Percentiles rank a stretch among this genome's conserved stretches.
phyloP scores from a whole-genome alignment of 2,113 vertebrate genomes.

The Amphiprion ocellaris region DNA sequence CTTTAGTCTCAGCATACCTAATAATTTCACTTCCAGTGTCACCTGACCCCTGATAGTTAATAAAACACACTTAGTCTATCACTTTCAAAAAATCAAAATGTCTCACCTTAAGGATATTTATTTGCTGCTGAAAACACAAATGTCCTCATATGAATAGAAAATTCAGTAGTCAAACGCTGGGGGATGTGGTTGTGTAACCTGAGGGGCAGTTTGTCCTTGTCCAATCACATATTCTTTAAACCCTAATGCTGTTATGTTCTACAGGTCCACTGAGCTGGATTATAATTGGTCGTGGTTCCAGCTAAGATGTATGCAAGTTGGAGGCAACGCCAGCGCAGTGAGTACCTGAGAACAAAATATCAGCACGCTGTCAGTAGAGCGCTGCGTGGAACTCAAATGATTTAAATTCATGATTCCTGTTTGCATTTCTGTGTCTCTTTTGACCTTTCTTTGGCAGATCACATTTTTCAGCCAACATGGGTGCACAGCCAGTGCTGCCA shows the following conservation, averaged over 20 bases:
- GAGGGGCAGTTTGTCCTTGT: background rate
- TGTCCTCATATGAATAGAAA: no score
- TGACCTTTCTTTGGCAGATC: constrained; percentile 76
- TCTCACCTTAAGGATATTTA: no score
- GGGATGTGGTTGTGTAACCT: background rate
- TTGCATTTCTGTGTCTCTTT: background rate
- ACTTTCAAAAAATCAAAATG: no score
- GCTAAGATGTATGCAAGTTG: constrained; percentile 96
- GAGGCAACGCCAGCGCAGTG: constrained; percentile 94
- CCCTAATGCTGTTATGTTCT: background rate
- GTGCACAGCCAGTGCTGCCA: constrained; percentile 87
- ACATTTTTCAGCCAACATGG: constrained; percentile 94
- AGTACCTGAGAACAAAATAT: constrained; percentile 67
- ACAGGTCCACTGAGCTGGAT: constrained; percentile 96
- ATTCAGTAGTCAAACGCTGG: no score
- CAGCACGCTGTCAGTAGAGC: background rate
- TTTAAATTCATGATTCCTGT: background rate
- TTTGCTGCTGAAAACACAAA: background rate
- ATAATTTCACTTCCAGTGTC: no score
- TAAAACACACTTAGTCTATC: no score
- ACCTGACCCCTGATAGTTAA: no score
- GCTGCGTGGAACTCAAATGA: background rate
- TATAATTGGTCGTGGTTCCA: constrained; percentile 99
- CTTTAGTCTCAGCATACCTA: no score
- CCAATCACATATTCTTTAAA: constrained; percentile 4